Base-by-base conservation (phyloP, 2,113 vertebrate species). In the Pleuronectes platessa region DNA sequence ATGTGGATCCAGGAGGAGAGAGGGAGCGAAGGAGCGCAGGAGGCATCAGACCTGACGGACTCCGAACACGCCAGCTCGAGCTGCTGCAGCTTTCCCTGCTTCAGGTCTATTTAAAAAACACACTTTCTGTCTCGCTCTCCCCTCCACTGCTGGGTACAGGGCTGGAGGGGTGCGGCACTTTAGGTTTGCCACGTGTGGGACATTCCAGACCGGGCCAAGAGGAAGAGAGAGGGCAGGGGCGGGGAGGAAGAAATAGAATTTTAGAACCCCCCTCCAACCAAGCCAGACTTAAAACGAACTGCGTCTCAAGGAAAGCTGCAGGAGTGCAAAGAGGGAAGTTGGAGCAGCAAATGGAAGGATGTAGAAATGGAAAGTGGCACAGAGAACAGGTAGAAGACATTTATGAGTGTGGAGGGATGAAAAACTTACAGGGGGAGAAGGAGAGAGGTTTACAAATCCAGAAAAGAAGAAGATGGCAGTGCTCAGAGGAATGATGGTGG, bases 151-250 rank as follows among this genome's bases (percentile, higher is more conserved):
- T 80, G 70, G 87, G 81, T 88, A 78, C 87, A 79, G 21, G 84
- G 75, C 64, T 62, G 72, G 66, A 93, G 93, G 91, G 93, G 89
- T 86, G 91, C 81, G 90, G 91, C 88, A 81, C 81, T 86, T 88
- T 88, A 78, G 85, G 86, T 81, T 83, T 93, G 93, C 94, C 90
- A 94, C 91, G 85, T 94, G 93, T 93, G 94, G 93, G 90, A 93
- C 90, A 94, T 93, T 94, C 93, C 91, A 91, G 73, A 86, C 76
- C 37, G 63, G 89, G 86, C 84, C 89, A 87, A 88, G 86, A 86
- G 77, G 65, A 92, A 89, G 81, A 82, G 71, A 74, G 71, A 74
- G 64, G 40, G 80, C 66, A 65, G 73, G 76, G 80, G 76, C 15
- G 71, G 81, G 73, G 14, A 64, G 64, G 42, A 37, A 76, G 61